Conservation (phyloP, 2,113 vertebrate genomes). For the Gavialis gangeticus region DNA sequence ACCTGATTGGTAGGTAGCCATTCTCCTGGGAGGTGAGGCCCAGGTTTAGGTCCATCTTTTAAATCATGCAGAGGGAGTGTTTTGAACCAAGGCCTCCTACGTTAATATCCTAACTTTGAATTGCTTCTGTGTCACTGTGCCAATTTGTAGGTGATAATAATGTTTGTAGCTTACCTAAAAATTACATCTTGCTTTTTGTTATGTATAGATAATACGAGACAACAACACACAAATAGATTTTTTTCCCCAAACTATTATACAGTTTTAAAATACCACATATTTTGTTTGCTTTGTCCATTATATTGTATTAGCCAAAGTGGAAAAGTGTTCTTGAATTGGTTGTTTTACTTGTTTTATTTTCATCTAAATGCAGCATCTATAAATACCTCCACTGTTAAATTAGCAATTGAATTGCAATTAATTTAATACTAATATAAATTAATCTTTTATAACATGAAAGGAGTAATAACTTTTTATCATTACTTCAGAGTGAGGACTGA, state of each 20-base stretch:
- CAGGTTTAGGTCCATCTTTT: no score
- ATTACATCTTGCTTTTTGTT: neutral
- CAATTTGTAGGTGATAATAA: no score
- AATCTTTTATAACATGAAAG: neutral
- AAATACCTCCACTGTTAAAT: neutral
- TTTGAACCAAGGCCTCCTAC: no score
- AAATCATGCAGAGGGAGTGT: no score
- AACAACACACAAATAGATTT: neutral
- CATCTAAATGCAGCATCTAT: neutral
- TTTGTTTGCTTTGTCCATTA: neutral
- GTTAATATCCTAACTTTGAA: no score
- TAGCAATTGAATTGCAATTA: neutral
- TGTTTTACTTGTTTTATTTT: neutral
- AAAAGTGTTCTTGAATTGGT: neutral
- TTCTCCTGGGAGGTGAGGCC: no score
- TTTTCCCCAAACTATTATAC: neutral
- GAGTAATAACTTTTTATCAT: neutral
- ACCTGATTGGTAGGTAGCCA: no score
- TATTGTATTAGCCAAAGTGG: neutral
- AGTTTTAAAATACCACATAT: neutral
- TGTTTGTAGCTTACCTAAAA: no score
- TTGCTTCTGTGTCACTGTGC: no score
- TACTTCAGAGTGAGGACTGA: neutral
- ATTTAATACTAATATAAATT: rapidly evolving
- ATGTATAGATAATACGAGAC: neutral